Evolutionary conservation across 2,888 invertebrate genomes (phyloP).

Genomic region (Lasiommata megera): DNA sequence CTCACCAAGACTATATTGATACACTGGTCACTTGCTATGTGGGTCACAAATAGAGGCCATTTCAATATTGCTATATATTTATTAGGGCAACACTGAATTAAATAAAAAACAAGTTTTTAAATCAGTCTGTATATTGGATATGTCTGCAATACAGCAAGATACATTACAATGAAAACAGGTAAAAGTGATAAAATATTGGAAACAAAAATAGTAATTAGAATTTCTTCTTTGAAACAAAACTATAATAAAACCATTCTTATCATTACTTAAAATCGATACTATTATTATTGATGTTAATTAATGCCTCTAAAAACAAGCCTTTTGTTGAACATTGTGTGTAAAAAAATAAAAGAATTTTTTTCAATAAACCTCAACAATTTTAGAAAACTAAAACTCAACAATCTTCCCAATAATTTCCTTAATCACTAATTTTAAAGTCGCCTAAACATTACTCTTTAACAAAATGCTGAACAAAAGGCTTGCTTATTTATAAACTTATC

Average conservation of each 20-base stretch:
- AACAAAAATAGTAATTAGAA: conserved; percentile 81
- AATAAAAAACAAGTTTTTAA: conserved; percentile 59
- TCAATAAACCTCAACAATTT: conserved; percentile 77
- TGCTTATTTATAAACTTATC: conserved; percentile 76
- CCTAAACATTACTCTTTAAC: conserved; percentile 76
- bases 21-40: no score
- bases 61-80: no score
- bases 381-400: conserved; percentile 78
- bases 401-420: conserved; percentile 72
- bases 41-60: no score
- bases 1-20: no score
- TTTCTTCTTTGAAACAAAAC: conserved; percentile 79
- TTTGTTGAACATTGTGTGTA: conserved; percentile 68
- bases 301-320: conserved; percentile 78
- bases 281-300: conserved; percentile 78
- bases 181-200: conserved; percentile 79
- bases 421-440: conserved; percentile 72
- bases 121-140: conserved; percentile 83
- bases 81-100: no score
- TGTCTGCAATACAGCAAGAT: conserved; percentile 82
- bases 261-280: conserved; percentile 74
- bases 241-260: conserved; percentile 79
- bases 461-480: conserved; percentile 76
- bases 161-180: conserved; percentile 81
- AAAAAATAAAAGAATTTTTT: conserved; percentile 67